Base-by-base conservation (phyloP, 2,113 vertebrate genomes). In the Triplophysa tibetana region DNA sequence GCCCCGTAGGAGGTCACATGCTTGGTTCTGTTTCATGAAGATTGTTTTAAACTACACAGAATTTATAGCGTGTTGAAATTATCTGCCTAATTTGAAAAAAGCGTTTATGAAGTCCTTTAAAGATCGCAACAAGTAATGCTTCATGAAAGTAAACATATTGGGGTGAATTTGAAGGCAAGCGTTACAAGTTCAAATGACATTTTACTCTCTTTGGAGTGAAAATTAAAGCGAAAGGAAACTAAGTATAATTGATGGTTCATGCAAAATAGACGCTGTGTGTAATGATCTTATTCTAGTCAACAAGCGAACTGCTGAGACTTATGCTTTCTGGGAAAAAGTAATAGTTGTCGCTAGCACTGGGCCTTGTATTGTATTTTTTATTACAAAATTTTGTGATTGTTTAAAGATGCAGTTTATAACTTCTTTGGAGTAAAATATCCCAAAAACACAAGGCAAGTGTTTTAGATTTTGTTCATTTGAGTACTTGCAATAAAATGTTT, bases 1-100 rank as follows among this genome's bases (percentile, higher is more conserved):
- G 80, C 73, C 50, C 64, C 29, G 52, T 21, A 23, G 38, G 16
- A 21, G 64, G 78, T 81, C 80, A 52, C 80, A 58, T 79, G 62
- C 52, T 73, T 65, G 60, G 29, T 68, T 69, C 70, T 68, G 63
- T 75, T 67, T 21, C 4, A 78, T 70, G 69, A 70, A 65, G 54
- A 21, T 58, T 58, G 7, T 21, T 16, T 58, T 58, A 58, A 58
- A 58, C 7, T 58, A 21, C n/a, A 58, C 8, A 58, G n/a, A 8
- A n/a, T 19, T 21, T 21, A 21, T 21, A 58, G 19, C 54, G 5
- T 17, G 50, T 58, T 58, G 54, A 58, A 58, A 10, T 58, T 8
- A 58, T 58, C 54, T 58, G 54, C 16, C 7, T 56, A 58, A 58
- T 21, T 61, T 75, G 62, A 75, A 50, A n/a, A 11, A 12, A 12